Evolutionary conservation across 1,140 invertebrate genomes (phyloP).

Genomic region (Cyclargus thomasi): DNA sequence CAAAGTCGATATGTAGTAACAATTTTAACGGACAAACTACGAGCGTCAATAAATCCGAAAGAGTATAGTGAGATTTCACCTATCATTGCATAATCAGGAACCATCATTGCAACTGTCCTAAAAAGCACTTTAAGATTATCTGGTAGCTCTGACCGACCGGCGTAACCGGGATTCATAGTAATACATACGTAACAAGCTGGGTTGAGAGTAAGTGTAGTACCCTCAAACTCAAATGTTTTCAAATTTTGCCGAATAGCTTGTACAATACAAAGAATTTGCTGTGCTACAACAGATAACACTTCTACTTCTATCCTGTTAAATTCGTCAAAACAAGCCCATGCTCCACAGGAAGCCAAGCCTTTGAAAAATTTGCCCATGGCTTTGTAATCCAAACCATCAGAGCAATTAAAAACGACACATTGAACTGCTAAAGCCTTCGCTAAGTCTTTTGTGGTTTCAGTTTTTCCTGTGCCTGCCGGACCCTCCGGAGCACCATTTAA

Average conservation of each 20-base stretch:
- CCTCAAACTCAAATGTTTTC: conserved; percentile 90
- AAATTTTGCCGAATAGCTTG: conserved; percentile 84
- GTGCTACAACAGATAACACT: conserved; percentile 92
- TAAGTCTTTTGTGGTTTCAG: conserved; percentile 95
- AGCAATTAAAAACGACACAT: conserved; percentile 95
- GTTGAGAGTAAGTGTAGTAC: conserved; percentile 88
- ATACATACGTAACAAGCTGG: conserved; percentile 93
- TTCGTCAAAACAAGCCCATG: conserved; percentile 96
- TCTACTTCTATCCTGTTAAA: conserved; percentile 95
- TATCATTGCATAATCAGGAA: conserved; percentile 93
- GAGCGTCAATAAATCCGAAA: conserved; percentile 93
- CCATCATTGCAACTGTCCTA: conserved; percentile 94
- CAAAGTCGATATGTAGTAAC: conserved; percentile 94
- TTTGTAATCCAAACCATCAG: conserved; percentile 93
- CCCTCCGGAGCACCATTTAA: conserved; percentile 92
- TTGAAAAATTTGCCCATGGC: conserved; percentile 94
- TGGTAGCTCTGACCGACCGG: conserved; percentile 88
- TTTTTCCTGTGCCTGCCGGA: conserved; percentile 95
- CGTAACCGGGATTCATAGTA: conserved; percentile 95
- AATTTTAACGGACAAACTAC: conserved; percentile 91
- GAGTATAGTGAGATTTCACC: conserved; percentile 95
- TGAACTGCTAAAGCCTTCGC: conserved; percentile 92
- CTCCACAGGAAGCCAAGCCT: conserved; percentile 89
- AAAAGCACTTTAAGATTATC: conserved; percentile 93
- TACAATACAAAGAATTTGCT: conserved; percentile 88